Evolutionary conservation across 2,113 vertebrate species (phyloP), one percentile per base, ranked within the genome.

Genomic region (Acanthisitta chloris): DNA sequence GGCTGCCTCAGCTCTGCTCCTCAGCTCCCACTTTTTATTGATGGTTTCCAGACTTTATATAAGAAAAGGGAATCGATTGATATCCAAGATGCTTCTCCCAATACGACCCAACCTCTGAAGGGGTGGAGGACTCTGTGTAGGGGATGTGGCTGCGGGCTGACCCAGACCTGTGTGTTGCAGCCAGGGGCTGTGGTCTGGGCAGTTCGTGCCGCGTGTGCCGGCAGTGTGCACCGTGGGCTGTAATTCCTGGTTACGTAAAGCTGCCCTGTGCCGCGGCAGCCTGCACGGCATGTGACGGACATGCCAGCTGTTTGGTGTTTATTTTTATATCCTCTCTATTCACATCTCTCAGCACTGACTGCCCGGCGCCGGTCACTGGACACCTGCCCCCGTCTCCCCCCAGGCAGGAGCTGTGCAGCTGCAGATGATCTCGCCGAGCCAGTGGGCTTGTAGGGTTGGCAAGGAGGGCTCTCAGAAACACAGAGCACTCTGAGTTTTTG

Each of bases 271-370:
- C n/a, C 1, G 0, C 13, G 21, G 20, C 70, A 64, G 88, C 62
- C 82, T 29, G 76, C 51, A n/a, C 10, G 3, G 81, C 89, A 59
- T 1, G 6, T 87, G 87, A 79, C 0, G 4, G 52, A 13, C 28
- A 1, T 0, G 13, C 91, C 96, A 96, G 96, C 94, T 97, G 94
- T 95, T 96, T 61, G 57, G 33, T 70, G 46, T 38, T 69, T 94
- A 85, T 95, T 96, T 96, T 91, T 96, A 87, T 49, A 85, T 48
- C 61, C 65, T 58, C 55, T 36, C 28, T 36, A 43, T 77, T 48
- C 1, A 2, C 17, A 8, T 92, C 66, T 54, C 40, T 18, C 2
- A 1, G 72, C 77, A 54, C 33, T 0, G 0, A 4, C 51, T 86
- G 66, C 66, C 74, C 4, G 0, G 26, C 73, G 71, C 51, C 2